Evolutionary conservation across 2,888 invertebrate species (phyloP).

Genomic region (Fabriciana adippe): DNA sequence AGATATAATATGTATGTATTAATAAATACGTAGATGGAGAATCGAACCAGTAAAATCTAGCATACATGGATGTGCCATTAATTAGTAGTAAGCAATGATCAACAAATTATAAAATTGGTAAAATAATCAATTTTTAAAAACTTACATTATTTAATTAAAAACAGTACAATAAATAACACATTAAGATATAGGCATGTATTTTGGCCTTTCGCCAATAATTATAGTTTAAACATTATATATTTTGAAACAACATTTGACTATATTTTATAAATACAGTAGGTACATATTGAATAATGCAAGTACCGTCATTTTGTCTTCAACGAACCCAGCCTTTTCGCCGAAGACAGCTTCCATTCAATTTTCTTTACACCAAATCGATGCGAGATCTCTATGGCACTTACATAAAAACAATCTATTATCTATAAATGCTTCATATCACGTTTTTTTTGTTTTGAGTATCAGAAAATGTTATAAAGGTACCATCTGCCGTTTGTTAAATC

Average conservation of each 20-base stretch:
- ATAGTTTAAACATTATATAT: slow-evolving; percentile 24
- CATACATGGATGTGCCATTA: too few species aligned
- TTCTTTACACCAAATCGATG: slow-evolving; percentile 5
- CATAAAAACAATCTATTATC: slow-evolving; percentile 19
- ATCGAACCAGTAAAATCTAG: too few species aligned
- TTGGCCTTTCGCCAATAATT: slow-evolving; percentile 26
- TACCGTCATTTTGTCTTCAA: slow-evolving; percentile 45
- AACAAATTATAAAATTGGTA: background rate
- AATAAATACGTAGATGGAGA: too few species aligned
- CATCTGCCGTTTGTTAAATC: slow-evolving; percentile 23
- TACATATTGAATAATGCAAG: slow-evolving; percentile 35
- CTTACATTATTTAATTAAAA: slow-evolving; percentile 36
- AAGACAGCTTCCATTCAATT: slow-evolving; percentile 43
- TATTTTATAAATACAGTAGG: slow-evolving; percentile 36
- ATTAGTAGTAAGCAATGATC: background rate
- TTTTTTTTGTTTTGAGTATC: slow-evolving; percentile 29
- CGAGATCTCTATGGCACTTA: slow-evolving; percentile 54
- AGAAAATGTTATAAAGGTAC: slow-evolving; percentile 25
- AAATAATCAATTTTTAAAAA: slow-evolving; percentile 26
- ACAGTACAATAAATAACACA: slow-evolving; percentile 44
- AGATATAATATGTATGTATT: too few species aligned
- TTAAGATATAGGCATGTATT: slow-evolving; percentile 32
- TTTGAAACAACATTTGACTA: slow-evolving; percentile 33
- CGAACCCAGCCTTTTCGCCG: slow-evolving; percentile 62
- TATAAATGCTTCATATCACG: slow-evolving; percentile 22